phyloP scores from a whole-genome alignment of 2,113 vertebrate genomes.

The Engraulis encrasicolus region DNA sequence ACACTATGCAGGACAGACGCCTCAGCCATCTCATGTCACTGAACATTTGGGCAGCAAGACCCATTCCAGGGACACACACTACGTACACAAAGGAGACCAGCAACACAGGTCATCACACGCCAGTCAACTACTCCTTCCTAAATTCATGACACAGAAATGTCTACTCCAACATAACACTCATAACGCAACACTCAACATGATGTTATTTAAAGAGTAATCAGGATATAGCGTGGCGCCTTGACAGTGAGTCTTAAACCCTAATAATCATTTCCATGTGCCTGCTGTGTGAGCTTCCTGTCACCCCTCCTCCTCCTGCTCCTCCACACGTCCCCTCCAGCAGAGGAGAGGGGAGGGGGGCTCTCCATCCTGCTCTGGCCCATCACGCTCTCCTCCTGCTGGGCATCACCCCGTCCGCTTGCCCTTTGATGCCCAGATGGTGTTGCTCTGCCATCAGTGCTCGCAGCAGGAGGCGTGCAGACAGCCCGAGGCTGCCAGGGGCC shows the following conservation, averaged over 20 bases:
- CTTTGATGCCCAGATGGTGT: constrained; percentile 29
- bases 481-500: not conserved
- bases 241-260: not conserved
- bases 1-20: too few relatives aligned
- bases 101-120: too few relatives aligned
- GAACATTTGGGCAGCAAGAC: too few relatives aligned
- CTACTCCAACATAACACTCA: too few relatives aligned
- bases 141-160: too few relatives aligned
- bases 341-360: too few relatives aligned
- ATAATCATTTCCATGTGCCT: not conserved
- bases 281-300: not conserved
- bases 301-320: too few relatives aligned
- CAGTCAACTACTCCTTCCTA: too few relatives aligned
- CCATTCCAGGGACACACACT: too few relatives aligned
- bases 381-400: constrained; percentile 15
- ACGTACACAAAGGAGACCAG: too few relatives aligned
- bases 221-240: not conserved
- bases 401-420: not conserved
- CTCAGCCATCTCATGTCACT: too few relatives aligned
- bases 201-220: not conserved
- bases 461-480: not conserved
- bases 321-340: not conserved
- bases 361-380: not conserved
- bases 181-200: too few relatives aligned
- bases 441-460: not conserved